Conservation (phyloP, 2,113 vertebrate genomes). For the Mixornis gularis region DNA sequence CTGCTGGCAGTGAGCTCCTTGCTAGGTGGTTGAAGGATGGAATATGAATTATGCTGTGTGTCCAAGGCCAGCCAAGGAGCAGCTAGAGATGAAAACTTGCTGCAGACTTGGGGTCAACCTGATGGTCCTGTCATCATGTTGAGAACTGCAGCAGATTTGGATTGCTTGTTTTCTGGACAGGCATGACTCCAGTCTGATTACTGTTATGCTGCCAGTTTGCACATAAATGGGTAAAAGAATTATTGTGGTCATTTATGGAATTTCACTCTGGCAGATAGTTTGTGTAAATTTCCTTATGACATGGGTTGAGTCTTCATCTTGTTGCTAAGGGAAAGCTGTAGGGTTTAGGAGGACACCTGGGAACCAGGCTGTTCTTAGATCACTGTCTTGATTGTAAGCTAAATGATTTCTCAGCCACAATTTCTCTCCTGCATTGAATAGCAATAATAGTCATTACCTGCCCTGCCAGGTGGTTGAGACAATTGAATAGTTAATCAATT, state of each 20-base stretch:
- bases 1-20: not conserved
- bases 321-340: not conserved
- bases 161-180: not conserved
- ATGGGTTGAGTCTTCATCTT: not conserved
- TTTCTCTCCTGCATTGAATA: not conserved
- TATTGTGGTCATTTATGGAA: not conserved
- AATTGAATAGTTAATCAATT: conserved; percentile 2
- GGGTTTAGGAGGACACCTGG: not conserved
- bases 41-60: not conserved
- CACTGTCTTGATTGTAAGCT: not conserved
- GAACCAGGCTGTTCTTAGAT: not conserved
- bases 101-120: not conserved
- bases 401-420: not conserved
- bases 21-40: fast-evolving
- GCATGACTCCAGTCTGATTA: not conserved
- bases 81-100: not conserved
- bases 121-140: not conserved
- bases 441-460: not conserved
- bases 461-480: conserved; percentile 11
- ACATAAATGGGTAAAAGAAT: not conserved
- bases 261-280: not conserved
- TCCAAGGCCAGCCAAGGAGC: not conserved
- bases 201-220: not conserved
- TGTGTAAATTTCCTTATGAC: not conserved
- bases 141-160: not conserved